These are phyloP conservation scores for Potorous gilbertii DNA, from an alignment of 2,797 vertebrate species.

Conservation along the genomic window DNA sequence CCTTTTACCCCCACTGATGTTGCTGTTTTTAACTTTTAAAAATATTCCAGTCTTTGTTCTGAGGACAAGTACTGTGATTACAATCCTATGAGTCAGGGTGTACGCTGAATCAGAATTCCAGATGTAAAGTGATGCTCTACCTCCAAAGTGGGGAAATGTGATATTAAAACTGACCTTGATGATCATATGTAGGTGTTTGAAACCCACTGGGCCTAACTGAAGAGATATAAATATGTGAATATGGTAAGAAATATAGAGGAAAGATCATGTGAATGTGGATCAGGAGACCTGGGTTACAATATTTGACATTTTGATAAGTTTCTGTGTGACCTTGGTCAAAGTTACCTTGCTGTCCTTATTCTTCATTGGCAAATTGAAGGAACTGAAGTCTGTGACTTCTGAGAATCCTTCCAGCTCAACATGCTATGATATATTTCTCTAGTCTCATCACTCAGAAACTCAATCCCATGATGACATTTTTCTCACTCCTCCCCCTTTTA, in stretches of 20 bases:
- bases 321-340: neutral
- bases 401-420: neutral
- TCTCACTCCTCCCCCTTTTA: neutral
- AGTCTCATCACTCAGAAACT: neutral
- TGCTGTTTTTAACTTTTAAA: constrained; percentile 35
- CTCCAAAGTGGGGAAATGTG: neutral
- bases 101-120: constrained; percentile 32
- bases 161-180: neutral
- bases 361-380: neutral
- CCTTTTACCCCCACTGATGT: neutral
- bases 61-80: neutral
- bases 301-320: neutral
- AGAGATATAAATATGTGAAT: neutral
- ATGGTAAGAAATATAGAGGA: neutral
- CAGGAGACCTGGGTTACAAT: neutral
- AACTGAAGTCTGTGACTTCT: neutral
- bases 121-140: neutral
- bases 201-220: neutral
- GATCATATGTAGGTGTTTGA: constrained; percentile 9
- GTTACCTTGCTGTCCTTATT: neutral
- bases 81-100: constrained; percentile 8
- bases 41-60: constrained; percentile 26
- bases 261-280: neutral
- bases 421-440: neutral
- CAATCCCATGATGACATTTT: neutral